phyloP scores from a whole-genome alignment of 2,113 vertebrate genomes.

The Antigone vipio region DNA sequence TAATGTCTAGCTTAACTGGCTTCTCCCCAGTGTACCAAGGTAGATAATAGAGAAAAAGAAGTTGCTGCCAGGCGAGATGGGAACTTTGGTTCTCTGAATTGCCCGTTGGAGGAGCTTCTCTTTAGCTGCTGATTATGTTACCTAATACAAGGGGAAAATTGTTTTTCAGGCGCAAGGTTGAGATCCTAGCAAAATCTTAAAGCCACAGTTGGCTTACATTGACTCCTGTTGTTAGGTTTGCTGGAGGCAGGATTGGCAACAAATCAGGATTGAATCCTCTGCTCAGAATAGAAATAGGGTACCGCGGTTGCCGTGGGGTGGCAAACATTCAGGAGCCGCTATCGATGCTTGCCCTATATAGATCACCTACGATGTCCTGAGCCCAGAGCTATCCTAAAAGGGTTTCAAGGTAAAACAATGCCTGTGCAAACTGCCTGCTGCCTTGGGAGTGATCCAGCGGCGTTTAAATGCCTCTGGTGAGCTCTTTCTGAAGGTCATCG shows the following conservation, averaged over 20 bases:
- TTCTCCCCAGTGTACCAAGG: background rate
- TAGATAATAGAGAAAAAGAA: background rate
- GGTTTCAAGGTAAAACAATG: conserved; percentile 22
- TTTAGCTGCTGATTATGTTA: background rate
- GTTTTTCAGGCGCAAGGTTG: background rate
- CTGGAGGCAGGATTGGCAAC: background rate
- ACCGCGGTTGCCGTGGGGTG: background rate
- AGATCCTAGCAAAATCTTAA: background rate
- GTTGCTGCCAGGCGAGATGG: background rate
- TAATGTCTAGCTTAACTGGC: background rate
- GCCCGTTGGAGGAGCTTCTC: background rate
- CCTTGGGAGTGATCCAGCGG: background rate
- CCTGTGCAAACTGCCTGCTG: background rate
- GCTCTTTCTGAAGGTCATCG: background rate
- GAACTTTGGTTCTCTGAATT: background rate
- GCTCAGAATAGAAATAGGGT: background rate
- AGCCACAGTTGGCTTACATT: background rate
- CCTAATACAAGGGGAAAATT: background rate
- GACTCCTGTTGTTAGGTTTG: background rate
- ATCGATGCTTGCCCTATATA: background rate
- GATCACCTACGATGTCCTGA: background rate
- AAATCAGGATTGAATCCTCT: background rate
- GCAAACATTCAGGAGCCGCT: background rate
- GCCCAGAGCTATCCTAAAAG: conserved; percentile 33
- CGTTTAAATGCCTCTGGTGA: background rate